A percentile compares a stretch with the other conserved stretches of the same genome.
phyloP scores from a whole-genome alignment of 2,113 vertebrate species.

The Terrapene triunguis region DNA sequence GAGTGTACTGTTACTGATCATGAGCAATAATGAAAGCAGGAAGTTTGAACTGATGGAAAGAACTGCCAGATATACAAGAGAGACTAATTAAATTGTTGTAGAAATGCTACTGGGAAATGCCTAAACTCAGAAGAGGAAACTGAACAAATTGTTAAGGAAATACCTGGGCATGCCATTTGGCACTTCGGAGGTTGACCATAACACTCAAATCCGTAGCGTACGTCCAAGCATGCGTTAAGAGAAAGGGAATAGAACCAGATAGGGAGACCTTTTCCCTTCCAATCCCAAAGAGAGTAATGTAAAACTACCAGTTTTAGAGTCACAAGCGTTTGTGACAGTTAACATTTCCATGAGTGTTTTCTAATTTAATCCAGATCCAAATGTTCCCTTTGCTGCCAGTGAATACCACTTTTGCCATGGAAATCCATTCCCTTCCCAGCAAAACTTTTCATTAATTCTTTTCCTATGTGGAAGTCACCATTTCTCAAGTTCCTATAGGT shows the following conservation, averaged over 20 bases:
- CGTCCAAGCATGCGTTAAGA: not conserved
- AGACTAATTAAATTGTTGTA: constrained; percentile 35
- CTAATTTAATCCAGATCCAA: not conserved
- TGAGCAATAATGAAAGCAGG: constrained; percentile 25
- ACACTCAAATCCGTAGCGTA: not conserved
- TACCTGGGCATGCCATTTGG: not conserved
- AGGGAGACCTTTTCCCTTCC: not conserved
- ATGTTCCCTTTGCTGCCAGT: not conserved
- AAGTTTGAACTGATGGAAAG: not conserved
- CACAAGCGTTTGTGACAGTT: not conserved
- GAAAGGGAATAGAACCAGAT: not conserved
- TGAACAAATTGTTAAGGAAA: constrained; percentile 40
- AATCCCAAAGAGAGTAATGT: not conserved
- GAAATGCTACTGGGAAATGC: constrained; percentile 28
- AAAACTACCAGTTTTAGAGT: constrained; percentile 21
- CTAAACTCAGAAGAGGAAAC: constrained; percentile 21
- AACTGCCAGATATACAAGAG: not conserved
- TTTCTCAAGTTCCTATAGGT: not conserved
- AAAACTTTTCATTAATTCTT: not conserved
- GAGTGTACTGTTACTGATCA: not conserved
- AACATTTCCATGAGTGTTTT: constrained; percentile 16
- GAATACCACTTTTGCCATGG: not conserved
- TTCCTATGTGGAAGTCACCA: not conserved
- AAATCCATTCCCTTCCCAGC: not conserved
- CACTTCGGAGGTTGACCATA: not conserved